Conservation (phyloP, 2,888 invertebrate species). For the Graphium colonna region DNA sequence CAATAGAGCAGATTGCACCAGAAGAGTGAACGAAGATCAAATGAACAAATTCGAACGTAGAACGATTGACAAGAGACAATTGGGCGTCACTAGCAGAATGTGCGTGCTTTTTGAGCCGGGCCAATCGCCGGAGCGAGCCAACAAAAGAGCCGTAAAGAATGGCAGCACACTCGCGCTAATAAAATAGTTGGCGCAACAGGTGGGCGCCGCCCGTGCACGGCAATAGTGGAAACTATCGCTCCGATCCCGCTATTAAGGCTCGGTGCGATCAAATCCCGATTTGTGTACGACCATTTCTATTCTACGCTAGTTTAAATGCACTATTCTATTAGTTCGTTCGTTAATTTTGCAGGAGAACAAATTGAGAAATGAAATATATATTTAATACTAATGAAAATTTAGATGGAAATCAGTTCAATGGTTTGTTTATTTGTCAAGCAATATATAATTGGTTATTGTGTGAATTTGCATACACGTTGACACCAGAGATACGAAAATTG, state of each 20-base stretch:
- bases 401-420: too few species aligned
- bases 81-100: slow-evolving; percentile 53
- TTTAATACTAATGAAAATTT: not conserved
- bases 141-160: slow-evolving; percentile 78
- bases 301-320: not conserved
- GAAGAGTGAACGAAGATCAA: slow-evolving; percentile 30
- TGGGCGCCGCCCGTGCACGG: slow-evolving; percentile 54
- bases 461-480: not conserved
- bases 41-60: slow-evolving; percentile 39
- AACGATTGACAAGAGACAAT: slow-evolving; percentile 40
- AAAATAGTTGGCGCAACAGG: slow-evolving; percentile 78
- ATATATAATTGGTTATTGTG: too few species aligned
- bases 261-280: slow-evolving; percentile 2
- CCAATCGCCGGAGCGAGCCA: slow-evolving; percentile 63
- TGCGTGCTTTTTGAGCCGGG: slow-evolving; percentile 58
- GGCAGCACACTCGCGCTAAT: slow-evolving; percentile 73
- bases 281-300: not conserved
- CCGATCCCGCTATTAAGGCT: slow-evolving; percentile 42
- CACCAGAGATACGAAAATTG: too few species aligned
- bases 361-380: not conserved
- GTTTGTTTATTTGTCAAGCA: too few species aligned
- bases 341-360: not conserved
- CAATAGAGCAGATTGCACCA: slow-evolving; percentile 4
- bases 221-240: slow-evolving; percentile 51
- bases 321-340: not conserved